These are phyloP conservation scores for Meandrina meandrites DNA, from an alignment of 92 coral and sea anemone genomes.

Conservation along the genomic window DNA sequence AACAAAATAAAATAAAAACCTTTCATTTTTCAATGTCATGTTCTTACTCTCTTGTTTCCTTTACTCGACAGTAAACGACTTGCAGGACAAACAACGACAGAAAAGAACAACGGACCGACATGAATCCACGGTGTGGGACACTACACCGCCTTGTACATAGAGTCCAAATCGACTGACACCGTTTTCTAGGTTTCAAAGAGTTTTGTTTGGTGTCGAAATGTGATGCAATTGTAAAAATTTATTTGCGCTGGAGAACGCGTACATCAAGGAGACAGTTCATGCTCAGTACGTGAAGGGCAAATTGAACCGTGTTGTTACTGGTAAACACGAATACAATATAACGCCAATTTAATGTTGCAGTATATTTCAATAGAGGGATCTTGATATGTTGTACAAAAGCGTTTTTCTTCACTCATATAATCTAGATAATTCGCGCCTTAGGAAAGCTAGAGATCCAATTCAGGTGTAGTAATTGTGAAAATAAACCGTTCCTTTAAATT, in stretches of 20 bases:
- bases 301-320: conserved; percentile 12
- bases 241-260: conserved; percentile 30
- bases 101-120: conserved; percentile 35
- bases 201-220: conserved; percentile 43
- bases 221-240: conserved; percentile 23
- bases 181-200: conserved; percentile 36
- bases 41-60: not conserved
- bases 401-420: conserved; percentile 5
- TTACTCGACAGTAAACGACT: conserved; percentile 48
- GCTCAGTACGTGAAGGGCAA: conserved; percentile 7
- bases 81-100: conserved; percentile 41
- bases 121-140: conserved; percentile 40
- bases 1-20: not conserved
- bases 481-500: conserved; percentile 23
- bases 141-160: conserved; percentile 61
- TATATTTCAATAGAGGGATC: conserved; percentile 24
- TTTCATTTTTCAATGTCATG: not conserved
- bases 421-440: conserved; percentile 13
- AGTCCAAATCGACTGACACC: conserved; percentile 37
- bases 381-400: conserved; percentile 33
- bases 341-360: conserved; percentile 7
- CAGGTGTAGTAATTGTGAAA: conserved; percentile 38
- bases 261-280: conserved; percentile 21
- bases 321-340: not conserved
- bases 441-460: conserved; percentile 26